Percentiles rank a stretch among this genome's conserved stretches.
Evolutionary conservation across 2,113 vertebrate genomes (phyloP).

Genomic region (Pseudois nayaur): DNA sequence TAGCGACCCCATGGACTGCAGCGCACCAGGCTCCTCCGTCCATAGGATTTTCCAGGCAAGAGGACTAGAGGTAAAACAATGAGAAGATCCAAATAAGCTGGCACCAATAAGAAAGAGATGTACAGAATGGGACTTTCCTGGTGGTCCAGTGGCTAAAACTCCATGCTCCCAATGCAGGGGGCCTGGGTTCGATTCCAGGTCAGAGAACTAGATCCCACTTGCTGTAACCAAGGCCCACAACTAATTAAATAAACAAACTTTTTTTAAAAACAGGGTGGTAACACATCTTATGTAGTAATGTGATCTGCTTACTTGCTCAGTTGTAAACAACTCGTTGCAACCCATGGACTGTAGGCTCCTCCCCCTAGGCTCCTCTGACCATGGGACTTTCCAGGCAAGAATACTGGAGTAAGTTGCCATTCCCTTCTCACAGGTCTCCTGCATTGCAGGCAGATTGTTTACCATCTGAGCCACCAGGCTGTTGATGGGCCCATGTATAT

Average conservation of each 20-base stretch:
- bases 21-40: rapidly evolving
- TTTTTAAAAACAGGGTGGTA: neutral
- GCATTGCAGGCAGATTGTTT: neutral
- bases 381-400: neutral
- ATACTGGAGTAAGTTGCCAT: neutral
- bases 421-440: neutral
- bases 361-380: neutral
- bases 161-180: neutral
- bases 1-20: too few relatives aligned
- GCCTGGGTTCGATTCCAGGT: neutral
- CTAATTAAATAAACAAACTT: neutral
- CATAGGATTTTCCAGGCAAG: too few relatives aligned
- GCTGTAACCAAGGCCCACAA: neutral
- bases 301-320: neutral
- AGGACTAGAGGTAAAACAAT: neutral
- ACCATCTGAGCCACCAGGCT: neutral
- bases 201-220: neutral
- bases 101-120: neutral
- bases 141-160: neutral
- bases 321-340: neutral
- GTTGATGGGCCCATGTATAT: neutral
- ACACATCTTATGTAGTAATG: neutral
- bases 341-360: neutral
- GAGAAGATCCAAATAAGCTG: neutral
- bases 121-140: neutral